phyloP scores from a whole-genome alignment of 2,888 invertebrate genomes.

The Epirrhoe alternata region DNA sequence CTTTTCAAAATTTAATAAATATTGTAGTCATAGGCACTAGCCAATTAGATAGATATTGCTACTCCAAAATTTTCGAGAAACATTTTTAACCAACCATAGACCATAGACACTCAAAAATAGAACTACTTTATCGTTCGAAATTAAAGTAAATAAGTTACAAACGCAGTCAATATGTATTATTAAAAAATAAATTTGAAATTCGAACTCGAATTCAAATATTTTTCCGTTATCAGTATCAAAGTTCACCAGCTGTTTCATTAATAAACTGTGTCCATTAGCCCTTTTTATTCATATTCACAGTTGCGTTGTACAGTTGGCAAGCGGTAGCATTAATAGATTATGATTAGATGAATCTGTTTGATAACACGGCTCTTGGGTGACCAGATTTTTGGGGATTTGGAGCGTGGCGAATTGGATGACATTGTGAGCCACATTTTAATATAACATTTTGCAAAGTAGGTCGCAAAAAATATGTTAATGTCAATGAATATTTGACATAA shows the following conservation, averaged over 20 bases:
- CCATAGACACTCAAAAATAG: too few relatives aligned
- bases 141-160: too few relatives aligned
- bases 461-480: neutral
- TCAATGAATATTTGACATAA: neutral
- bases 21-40: too few relatives aligned
- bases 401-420: conserved; percentile 25
- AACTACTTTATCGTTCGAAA: too few relatives aligned
- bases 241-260: neutral
- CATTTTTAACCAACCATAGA: too few relatives aligned
- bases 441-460: neutral
- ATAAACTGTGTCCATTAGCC: conserved; percentile 24
- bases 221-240: neutral
- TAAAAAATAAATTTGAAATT: neutral
- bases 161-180: too few relatives aligned
- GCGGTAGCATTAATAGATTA: conserved; percentile 39
- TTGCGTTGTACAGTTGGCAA: conserved; percentile 38
- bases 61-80: too few relatives aligned
- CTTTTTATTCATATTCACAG: conserved; percentile 38
- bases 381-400: conserved; percentile 36
- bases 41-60: too few relatives aligned
- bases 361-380: conserved; percentile 35
- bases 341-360: conserved; percentile 43
- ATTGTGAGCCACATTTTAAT: neutral
- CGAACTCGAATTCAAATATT: neutral
- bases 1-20: too few relatives aligned